A percentile compares a stretch with the other conserved stretches of the same genome.
Conservation (phyloP, 2,113 vertebrate genomes). For the Noturus placidus region DNA sequence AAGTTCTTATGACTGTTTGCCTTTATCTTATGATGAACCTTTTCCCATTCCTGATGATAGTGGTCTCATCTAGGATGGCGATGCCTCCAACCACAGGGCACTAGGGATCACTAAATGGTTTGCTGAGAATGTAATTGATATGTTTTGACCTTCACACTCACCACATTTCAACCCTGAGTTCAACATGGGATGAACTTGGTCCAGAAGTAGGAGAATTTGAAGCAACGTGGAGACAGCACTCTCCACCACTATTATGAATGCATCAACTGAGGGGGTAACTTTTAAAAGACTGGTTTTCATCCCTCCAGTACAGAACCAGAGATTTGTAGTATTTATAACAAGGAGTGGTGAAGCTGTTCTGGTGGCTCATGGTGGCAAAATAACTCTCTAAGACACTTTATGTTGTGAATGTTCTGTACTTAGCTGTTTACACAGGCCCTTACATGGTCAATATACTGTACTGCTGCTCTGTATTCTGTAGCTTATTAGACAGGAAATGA, state of each 20-base stretch:
- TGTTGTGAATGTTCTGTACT: neutral
- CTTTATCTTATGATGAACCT: neutral
- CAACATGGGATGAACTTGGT: neutral
- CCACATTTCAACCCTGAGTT: neutral
- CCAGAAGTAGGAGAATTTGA: neutral
- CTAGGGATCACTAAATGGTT: neutral
- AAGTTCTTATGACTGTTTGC: neutral
- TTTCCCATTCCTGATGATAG: neutral
- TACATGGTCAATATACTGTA: constrained; percentile 9
- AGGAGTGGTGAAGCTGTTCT: neutral
- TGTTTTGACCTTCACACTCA: neutral
- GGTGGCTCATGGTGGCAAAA: no score
- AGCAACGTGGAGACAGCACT: neutral
- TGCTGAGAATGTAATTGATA: neutral
- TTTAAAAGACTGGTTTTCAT: neutral
- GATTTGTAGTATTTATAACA: neutral
- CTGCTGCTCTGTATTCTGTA: neutral
- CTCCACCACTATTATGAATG: neutral
- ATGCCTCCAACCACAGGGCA: neutral
- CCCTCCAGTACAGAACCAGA: neutral
- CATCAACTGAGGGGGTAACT: neutral
- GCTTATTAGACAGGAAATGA: constrained; percentile 44
- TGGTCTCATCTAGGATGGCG: neutral
- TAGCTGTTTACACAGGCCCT: constrained; percentile 6
- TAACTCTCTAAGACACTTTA: neutral